A percentile compares a stretch with the other conserved stretches of the same genome.
Conservation (phyloP, 2,113 vertebrate genomes). For the Gasterosteus nipponicus region DNA sequence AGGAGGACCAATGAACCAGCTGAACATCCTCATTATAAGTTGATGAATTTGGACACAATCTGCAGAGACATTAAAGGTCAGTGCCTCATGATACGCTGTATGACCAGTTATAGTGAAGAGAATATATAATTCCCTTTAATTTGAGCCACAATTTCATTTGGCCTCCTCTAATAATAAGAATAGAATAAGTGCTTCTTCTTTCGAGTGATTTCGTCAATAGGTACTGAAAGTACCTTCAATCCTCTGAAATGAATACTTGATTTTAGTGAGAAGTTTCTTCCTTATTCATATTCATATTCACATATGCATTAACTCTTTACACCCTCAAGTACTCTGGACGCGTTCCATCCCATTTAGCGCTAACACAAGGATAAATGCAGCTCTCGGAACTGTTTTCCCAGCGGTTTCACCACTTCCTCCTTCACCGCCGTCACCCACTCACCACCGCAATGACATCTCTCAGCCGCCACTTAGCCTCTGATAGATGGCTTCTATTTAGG, state of each 20-base stretch:
- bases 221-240: background rate
- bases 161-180: background rate
- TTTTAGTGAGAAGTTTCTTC: constrained; percentile 10
- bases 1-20: background rate
- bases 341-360: constrained; percentile 51
- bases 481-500: constrained; percentile 80
- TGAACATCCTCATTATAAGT: constrained; percentile 25
- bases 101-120: background rate
- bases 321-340: constrained; percentile 33
- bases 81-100: background rate
- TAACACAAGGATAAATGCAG: constrained; percentile 61
- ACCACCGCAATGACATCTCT: constrained; percentile 76
- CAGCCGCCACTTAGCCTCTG: constrained; percentile 75
- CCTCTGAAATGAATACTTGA: constrained; percentile 7
- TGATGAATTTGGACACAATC: constrained; percentile 25
- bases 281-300: constrained; percentile 35
- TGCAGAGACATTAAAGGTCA: constrained; percentile 35
- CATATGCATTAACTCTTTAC: constrained; percentile 50
- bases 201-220: background rate
- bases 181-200: background rate
- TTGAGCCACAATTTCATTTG: background rate
- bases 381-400: constrained; percentile 60
- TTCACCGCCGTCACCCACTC: constrained; percentile 70
- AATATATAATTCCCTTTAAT: background rate
- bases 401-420: constrained; percentile 66